A percentile compares a stretch with the other conserved stretches of the same genome.
Conservation (phyloP, 2,888 invertebrate genomes). For the Drosophila macrospina region DNA sequence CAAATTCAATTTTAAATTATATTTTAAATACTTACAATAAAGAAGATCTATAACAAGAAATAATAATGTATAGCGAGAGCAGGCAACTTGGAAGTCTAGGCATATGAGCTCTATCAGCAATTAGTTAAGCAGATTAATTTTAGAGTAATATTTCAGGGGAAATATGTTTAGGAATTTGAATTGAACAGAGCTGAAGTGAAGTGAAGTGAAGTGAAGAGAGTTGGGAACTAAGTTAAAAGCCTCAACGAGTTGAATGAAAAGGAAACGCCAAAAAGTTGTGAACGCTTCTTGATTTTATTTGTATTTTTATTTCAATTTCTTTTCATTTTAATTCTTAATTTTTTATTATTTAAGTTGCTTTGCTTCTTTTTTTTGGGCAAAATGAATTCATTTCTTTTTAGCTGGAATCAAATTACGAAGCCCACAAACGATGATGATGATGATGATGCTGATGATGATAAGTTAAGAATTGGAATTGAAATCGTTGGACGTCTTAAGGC, state of each 20-base stretch:
- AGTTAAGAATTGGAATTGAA: slow-evolving; percentile 18
- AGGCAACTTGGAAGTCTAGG: no score
- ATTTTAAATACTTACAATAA: no score
- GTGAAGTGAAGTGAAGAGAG: slow-evolving; percentile 2
- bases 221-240: slow-evolving; percentile 41
- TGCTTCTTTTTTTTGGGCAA: slow-evolving; percentile 59
- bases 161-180: background rate
- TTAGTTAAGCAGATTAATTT: background rate
- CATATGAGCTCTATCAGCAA: no score
- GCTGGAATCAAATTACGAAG: slow-evolving; percentile 79
- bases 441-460: slow-evolving; percentile 20
- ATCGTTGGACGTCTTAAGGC: background rate
- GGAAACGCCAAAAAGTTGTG: slow-evolving; percentile 59
- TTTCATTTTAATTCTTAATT: slow-evolving; percentile 10
- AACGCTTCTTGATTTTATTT: slow-evolving; percentile 39
- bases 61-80: no score
- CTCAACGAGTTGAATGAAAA: slow-evolving; percentile 50
- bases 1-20: no score
- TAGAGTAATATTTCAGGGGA: slow-evolving; percentile 11
- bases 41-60: no score
- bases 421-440: slow-evolving; percentile 40
- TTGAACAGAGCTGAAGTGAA: slow-evolving; percentile 3
- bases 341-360: slow-evolving; percentile 24
- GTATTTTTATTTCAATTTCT: slow-evolving; percentile 9
- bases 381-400: slow-evolving; percentile 75